A percentile compares a stretch with the other conserved stretches of the same genome.
Conservation (phyloP, 2,888 invertebrate genomes). For the Eubasilissa splendida region DNA sequence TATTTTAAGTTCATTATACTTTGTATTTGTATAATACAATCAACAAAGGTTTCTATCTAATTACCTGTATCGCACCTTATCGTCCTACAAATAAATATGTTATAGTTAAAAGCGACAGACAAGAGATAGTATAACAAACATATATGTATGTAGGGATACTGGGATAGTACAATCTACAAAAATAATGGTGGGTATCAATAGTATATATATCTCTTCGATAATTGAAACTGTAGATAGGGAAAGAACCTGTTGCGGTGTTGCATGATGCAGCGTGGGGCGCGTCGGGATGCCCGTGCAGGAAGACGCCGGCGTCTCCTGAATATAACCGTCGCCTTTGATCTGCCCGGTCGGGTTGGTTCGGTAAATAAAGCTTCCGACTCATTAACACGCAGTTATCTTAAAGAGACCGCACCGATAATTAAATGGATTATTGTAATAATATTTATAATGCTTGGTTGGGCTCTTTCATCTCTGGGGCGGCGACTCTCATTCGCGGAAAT, state of each 20-base stretch:
- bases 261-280: constrained; percentile 1
- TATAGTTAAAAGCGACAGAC: too few relatives aligned
- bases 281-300: constrained; percentile 8
- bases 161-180: too few relatives aligned
- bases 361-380: constrained; percentile 50
- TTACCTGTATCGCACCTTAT: too few relatives aligned
- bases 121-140: too few relatives aligned
- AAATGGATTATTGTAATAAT: constrained; percentile 58
- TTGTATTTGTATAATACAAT: too few relatives aligned
- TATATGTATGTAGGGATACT: too few relatives aligned
- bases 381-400: constrained; percentile 50
- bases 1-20: too few relatives aligned
- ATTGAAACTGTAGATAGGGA: not conserved
- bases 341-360: constrained; percentile 40
- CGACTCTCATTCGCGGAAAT: constrained; percentile 48
- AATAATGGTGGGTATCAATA: too few relatives aligned
- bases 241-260: too few relatives aligned
- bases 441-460: constrained; percentile 48
- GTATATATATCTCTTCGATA: too few relatives aligned
- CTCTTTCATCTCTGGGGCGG: constrained; percentile 49
- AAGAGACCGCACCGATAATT: constrained; percentile 54
- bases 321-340: constrained; percentile 38
- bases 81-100: too few relatives aligned
- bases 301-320: constrained; percentile 20
- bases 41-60: too few relatives aligned